phyloP scores from a whole-genome alignment of 2,797 vertebrate genomes.

The Crenuchus spilurus region DNA sequence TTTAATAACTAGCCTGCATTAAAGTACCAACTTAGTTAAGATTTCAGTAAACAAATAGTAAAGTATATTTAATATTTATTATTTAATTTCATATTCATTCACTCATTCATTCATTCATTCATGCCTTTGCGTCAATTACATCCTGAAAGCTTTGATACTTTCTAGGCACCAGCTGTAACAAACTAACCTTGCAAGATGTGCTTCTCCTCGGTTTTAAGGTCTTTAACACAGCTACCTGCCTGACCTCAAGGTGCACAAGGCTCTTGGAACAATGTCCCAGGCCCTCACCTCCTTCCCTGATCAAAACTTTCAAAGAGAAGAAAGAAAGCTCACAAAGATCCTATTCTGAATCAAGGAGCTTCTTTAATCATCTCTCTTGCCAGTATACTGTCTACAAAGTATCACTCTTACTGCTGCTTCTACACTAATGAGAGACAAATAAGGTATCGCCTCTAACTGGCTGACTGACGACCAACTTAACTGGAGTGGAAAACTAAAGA shows the following conservation, averaged over 20 bases:
- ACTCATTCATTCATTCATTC: too few species aligned
- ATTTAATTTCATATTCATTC: too few species aligned
- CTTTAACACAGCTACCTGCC: neutral
- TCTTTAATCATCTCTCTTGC: constrained; percentile 15
- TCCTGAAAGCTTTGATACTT: too few species aligned
- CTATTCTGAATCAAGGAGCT: constrained; percentile 1
- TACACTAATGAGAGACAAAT: constrained; percentile 25
- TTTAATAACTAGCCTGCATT: too few species aligned
- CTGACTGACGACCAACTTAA: constrained; percentile 9
- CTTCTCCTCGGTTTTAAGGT: neutral
- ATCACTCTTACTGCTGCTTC: neutral
- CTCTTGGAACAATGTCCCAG: neutral
- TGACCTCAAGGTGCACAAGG: neutral
- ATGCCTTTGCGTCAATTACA: too few species aligned
- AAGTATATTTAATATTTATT: too few species aligned
- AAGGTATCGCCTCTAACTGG: constrained; percentile 4
- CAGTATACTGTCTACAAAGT: neutral
- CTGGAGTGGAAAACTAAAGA: neutral
- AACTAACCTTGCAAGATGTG: neutral
- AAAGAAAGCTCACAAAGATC: neutral
- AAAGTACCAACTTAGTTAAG: too few species aligned
- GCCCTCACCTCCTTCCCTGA: neutral
- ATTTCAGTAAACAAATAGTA: too few species aligned
- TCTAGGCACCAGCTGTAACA: neutral
- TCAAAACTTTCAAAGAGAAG: neutral